Conservation (phyloP, 2,113 vertebrate genomes). For the Meles meles region DNA sequence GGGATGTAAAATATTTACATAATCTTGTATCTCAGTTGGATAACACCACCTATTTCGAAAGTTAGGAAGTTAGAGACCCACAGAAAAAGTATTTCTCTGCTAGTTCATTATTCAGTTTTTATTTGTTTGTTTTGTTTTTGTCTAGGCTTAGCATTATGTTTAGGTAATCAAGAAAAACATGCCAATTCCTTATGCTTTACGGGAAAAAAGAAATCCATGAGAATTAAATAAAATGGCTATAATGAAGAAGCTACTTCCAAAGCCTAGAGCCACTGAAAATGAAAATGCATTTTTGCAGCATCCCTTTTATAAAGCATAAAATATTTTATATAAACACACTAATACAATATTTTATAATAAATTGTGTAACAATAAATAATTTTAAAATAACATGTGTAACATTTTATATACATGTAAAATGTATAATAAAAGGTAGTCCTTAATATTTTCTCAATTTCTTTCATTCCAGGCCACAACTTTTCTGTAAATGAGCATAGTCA, state of each 20-base stretch:
- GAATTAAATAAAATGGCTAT: slow-evolving; percentile 19
- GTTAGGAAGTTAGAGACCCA: neutral
- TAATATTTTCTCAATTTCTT: neutral
- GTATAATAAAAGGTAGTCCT: neutral
- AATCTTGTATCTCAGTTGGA: neutral
- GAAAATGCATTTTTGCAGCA: neutral
- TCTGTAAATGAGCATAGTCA: neutral
- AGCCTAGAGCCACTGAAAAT: neutral
- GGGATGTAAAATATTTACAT: neutral
- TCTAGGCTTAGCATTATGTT: neutral
- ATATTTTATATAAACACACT: neutral
- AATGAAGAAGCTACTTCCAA: neutral
- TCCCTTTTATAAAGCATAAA: neutral
- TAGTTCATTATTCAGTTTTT: neutral
- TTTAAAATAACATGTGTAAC: neutral
- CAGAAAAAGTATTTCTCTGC: neutral
- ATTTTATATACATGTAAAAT: neutral
- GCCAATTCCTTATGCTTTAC: neutral
- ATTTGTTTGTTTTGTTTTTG: neutral
- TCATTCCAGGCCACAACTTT: neutral
- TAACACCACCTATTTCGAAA: neutral
- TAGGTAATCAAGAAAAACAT: neutral
- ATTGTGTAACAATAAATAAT: neutral
- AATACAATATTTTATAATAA: neutral
- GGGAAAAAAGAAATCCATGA: neutral